Conservation (phyloP, 2,797 vertebrate species). For the Chaetodon trifasciatus region DNA sequence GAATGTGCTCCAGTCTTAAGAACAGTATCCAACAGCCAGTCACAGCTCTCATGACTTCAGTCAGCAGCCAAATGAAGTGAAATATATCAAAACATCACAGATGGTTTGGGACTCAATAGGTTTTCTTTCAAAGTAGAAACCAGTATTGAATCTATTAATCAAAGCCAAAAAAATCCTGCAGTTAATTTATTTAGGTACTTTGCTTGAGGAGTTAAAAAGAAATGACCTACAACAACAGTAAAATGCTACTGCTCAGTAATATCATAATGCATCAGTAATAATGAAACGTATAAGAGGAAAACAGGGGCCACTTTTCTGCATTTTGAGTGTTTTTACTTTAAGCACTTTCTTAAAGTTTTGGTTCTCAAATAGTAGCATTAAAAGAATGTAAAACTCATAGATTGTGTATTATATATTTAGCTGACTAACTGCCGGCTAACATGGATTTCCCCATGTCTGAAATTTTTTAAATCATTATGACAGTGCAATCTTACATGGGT, state of each 20-base stretch:
- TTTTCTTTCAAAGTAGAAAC: background rate
- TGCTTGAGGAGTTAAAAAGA: background rate
- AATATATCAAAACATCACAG: constrained; percentile 44
- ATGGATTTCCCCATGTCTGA: background rate
- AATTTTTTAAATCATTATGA: background rate
- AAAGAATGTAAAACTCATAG: background rate
- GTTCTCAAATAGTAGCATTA: background rate
- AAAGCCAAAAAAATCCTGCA: background rate
- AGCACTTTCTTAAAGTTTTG: background rate
- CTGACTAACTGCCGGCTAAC: background rate
- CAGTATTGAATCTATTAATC: background rate
- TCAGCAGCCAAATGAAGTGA: constrained; percentile 46
- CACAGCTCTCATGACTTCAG: constrained; percentile 57
- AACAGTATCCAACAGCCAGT: constrained; percentile 64
- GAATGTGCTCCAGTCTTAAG: constrained; percentile 69
- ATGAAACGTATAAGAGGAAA: background rate
- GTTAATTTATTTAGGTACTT: background rate
- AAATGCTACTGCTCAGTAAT: background rate
- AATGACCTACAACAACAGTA: background rate
- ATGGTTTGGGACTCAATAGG: background rate
- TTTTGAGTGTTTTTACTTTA: background rate
- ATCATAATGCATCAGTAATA: background rate
- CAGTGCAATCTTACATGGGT: background rate
- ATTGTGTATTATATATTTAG: background rate
- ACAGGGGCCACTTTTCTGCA: background rate